Conservation (phyloP, 2,888 invertebrate species). For the Amitus sp. region DNA sequence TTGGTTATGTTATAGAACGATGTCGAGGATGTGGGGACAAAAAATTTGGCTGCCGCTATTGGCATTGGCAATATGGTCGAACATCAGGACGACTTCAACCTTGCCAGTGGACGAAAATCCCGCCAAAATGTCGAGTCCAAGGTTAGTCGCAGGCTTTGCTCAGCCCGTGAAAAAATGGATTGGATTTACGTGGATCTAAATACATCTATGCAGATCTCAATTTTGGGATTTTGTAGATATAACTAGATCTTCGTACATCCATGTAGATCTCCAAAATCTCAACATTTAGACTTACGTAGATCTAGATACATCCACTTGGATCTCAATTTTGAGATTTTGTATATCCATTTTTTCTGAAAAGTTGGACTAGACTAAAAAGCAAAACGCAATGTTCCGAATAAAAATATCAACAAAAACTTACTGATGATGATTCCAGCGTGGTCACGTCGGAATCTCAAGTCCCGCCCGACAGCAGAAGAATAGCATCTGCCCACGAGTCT, state of each 20-base stretch:
- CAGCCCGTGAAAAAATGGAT: no score
- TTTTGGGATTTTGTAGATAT: slow-evolving; percentile 4
- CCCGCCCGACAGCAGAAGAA: slow-evolving; percentile 71
- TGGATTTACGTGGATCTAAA: no score
- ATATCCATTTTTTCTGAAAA: no score
- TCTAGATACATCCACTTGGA: no score
- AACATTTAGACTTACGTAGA: no score
- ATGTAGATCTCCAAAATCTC: no score
- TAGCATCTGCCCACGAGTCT: slow-evolving; percentile 72
- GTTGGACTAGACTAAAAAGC: no score
- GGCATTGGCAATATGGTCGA: slow-evolving; percentile 42
- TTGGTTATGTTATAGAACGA: slow-evolving; percentile 30
- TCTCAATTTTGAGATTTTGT: no score
- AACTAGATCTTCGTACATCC: no score
- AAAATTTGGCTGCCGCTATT: slow-evolving; percentile 47
- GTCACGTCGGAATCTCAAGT: slow-evolving; percentile 75
- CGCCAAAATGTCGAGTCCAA: slow-evolving; percentile 60
- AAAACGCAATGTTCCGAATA: no score
- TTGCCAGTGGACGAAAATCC: slow-evolving; percentile 50
- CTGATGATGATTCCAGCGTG: slow-evolving; percentile 68
- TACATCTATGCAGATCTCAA: no score
- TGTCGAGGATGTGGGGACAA: slow-evolving; percentile 45
- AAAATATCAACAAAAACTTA: slow-evolving; percentile 1
- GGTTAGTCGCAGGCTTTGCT: slow-evolving; percentile 56
- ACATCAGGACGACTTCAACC: slow-evolving; percentile 33